phyloP scores from a whole-genome alignment of 2,113 vertebrate genomes.

The Clarias macrocephalus region DNA sequence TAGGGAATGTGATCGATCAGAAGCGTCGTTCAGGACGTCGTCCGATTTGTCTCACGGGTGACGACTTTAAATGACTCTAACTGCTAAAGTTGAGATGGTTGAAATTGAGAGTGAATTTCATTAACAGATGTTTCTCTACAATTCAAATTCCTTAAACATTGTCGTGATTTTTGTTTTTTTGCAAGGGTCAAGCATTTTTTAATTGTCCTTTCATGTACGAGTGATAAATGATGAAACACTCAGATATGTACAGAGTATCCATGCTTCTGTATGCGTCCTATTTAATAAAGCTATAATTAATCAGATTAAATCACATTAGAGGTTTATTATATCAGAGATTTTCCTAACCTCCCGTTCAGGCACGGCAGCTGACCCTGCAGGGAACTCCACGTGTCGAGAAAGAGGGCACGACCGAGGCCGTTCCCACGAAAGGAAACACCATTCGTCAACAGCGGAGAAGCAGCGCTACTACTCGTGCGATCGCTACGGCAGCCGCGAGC shows the following conservation, averaged over 20 bases:
- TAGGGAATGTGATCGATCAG: constrained; percentile 1
- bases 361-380: constrained; percentile 50
- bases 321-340: neutral
- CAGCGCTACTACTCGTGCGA: constrained; percentile 97
- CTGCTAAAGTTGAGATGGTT: no score
- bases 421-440: constrained; percentile 91
- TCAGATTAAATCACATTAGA: neutral
- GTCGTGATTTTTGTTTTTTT: no score
- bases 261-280: neutral
- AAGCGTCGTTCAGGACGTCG: neutral
- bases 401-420: constrained; percentile 82
- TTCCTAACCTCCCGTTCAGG: constrained; percentile 45
- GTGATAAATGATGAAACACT: neutral
- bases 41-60: neutral
- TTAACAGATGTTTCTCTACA: neutral
- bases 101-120: neutral
- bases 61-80: neutral
- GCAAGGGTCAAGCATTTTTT: neutral
- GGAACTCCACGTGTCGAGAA: constrained; percentile 68
- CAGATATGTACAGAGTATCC: neutral
- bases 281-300: neutral
- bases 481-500: constrained; percentile 87
- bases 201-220: neutral
- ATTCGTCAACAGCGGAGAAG: constrained; percentile 86
- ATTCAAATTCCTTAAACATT: neutral